Evolutionary conservation across 2,888 invertebrate species (phyloP), one percentile per base, ranked within the genome.

Genomic region (Megaustenia siamemsis): DNA sequence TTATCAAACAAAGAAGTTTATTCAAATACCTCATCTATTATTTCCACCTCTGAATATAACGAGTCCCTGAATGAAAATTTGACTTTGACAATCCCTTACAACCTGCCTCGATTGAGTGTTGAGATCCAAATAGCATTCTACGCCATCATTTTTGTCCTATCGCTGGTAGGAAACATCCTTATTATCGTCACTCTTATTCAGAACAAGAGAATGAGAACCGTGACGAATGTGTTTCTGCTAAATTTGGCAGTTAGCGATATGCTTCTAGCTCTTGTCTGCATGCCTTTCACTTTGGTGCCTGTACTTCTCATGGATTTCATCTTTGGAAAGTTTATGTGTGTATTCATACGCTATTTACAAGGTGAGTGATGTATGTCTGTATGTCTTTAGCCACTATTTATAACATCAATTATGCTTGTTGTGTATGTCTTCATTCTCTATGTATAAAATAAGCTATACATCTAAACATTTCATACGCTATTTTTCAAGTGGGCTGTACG

Each of bases 221-320:
- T 95, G 40, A 95, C 95, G 49, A 95, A 95, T 89, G 94, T 95
- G 60, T 95, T 95, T 89, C 92, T 95, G 35, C 89, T 94, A 45
- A 94, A 94, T 91, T 90, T 95, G 89, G 95, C 96, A 77, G 95
- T 96, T 75, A 96, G 96, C 77, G 97, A 97, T 92, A 95, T 97
- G 85, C 95, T 97, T 71, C 95, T 97, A 68, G 97, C 97, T 0
- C 97, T 97, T 0, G 96, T 97, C 93, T 97, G 97, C 92, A 96
- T 97, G 95, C 97, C 97, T 0, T 96, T 96, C 90, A 96, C 96
- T 0, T 94, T 97, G 56, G 95, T 96, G 49, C 96, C 96, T 12
- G 95, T 95, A 5, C 94, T 96, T 68, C 94, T 96, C 86, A 94
- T 95, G 87, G 95, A 96, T 92, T 96, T 96, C 94, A 95, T 97